phyloP scores from a whole-genome alignment of 2,113 vertebrate species.

The Leucopternis melanops region DNA sequence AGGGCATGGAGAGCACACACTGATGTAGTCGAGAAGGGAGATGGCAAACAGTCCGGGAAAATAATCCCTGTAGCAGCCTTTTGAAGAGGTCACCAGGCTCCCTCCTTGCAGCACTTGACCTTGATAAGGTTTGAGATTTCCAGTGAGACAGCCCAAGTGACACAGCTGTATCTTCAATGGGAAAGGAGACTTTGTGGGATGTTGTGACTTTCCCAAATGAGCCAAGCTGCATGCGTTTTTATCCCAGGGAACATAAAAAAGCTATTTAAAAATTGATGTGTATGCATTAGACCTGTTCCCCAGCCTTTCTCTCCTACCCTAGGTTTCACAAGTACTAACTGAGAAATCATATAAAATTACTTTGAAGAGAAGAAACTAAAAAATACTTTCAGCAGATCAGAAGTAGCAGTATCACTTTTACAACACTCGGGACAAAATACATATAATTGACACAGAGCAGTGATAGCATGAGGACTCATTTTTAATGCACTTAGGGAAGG shows the following conservation, averaged over 20 bases:
- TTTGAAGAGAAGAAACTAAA: constrained; percentile 1
- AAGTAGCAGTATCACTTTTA: neutral
- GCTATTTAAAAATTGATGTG: constrained; percentile 49
- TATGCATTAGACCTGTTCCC: constrained; percentile 25
- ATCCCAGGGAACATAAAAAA: neutral
- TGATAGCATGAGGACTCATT: neutral
- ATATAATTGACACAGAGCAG: neutral
- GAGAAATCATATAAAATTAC: constrained; percentile 29
- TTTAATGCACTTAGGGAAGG: neutral
- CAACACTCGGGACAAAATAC: neutral
- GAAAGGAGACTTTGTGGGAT: neutral
- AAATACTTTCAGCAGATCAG: neutral
- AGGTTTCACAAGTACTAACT: neutral
- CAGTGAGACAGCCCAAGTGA: neutral
- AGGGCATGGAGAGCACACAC: neutral
- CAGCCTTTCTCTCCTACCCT: neutral
- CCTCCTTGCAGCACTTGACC: neutral
- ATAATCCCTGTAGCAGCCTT: neutral
- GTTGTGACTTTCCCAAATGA: neutral
- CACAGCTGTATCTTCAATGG: neutral
- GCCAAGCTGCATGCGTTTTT: neutral
- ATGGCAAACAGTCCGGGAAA: neutral
- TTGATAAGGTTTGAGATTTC: neutral
- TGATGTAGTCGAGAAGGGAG: neutral
- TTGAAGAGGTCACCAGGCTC: neutral